Conservation (phyloP, 64 coral and sea anemone species). For the Stylophora pistillata region DNA sequence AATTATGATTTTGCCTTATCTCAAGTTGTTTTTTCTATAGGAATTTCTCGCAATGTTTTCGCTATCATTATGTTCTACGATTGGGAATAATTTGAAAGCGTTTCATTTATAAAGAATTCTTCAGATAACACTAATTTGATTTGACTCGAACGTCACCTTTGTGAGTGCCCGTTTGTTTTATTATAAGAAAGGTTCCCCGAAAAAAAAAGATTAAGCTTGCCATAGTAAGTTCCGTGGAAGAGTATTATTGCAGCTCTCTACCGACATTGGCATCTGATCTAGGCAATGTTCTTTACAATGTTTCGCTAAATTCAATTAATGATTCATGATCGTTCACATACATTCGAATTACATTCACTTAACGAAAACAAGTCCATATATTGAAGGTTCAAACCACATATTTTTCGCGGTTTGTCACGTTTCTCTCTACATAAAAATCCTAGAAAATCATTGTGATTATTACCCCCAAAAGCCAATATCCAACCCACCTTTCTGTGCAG, state of each 20-base stretch:
- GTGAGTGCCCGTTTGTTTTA: neutral
- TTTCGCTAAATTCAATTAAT: constrained; percentile 50
- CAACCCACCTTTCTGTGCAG: constrained; percentile 19
- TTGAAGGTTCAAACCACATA: constrained; percentile 26
- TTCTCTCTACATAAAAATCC: neutral
- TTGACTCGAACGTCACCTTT: constrained; percentile 18
- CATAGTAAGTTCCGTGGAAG: too few species aligned
- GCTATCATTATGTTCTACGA: neutral
- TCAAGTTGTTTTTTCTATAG: neutral
- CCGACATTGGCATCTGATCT: constrained; percentile 23
- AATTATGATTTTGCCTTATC: neutral
- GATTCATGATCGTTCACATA: constrained; percentile 46
- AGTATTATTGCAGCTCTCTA: neutral
- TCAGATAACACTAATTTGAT: constrained; percentile 45
- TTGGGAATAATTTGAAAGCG: constrained; percentile 18
- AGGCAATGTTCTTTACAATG: neutral
- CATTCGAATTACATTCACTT: constrained; percentile 54
- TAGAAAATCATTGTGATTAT: neutral
- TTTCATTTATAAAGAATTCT: constrained; percentile 53
- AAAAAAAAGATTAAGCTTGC: too few species aligned
- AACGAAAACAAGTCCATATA: constrained; percentile 31
- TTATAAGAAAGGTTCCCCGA: neutral
- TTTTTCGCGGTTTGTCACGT: neutral
- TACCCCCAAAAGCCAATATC: neutral
- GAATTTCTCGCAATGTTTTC: constrained; percentile 14